phyloP scores from a whole-genome alignment of 2,888 invertebrate genomes.

The Netelia melanura region DNA sequence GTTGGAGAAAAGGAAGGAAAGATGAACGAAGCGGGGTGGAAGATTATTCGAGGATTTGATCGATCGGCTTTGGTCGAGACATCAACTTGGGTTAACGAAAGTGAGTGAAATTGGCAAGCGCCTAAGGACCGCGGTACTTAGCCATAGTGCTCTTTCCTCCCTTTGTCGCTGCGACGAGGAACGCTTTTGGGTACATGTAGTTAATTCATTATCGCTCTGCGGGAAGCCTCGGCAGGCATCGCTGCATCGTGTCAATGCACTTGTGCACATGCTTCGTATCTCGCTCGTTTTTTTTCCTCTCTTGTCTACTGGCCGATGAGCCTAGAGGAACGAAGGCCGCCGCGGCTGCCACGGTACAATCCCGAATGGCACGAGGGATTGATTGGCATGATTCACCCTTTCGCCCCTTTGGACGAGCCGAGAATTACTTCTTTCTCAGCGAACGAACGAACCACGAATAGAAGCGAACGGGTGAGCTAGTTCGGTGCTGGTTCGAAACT shows the following conservation, averaged over 20 bases:
- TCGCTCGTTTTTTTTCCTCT: conserved; percentile 47
- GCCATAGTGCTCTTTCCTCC: conserved; percentile 13
- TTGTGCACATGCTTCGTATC: conserved; percentile 50
- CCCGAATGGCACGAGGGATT: conserved; percentile 67
- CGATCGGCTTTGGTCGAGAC: conserved; percentile 46
- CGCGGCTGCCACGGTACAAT: conserved; percentile 53
- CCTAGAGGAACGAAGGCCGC: conserved; percentile 42
- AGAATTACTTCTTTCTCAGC: conserved; percentile 73
- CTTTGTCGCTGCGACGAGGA: conserved; percentile 37
- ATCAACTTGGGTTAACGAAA: conserved; percentile 38
- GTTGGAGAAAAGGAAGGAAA: conserved; percentile 25
- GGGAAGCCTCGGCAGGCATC: conserved; percentile 61
- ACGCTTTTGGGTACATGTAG: conserved; percentile 68
- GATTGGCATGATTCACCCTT: conserved; percentile 75
- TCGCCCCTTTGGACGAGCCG: conserved; percentile 64
- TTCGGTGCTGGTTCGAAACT: conserved; percentile 57
- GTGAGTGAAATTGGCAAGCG: conserved; percentile 33
- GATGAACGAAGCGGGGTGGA: conserved; percentile 32
- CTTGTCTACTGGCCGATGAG: conserved; percentile 19
- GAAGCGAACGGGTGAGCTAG: conserved; percentile 36
- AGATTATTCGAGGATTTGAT: conserved; percentile 58
- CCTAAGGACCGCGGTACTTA: conserved; percentile 25
- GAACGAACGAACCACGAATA: conserved; percentile 51
- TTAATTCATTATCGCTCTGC: conserved; percentile 76
- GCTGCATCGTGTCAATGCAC: conserved; percentile 40